phyloP scores from a whole-genome alignment of 2,888 invertebrate genomes.

The Cheilosia impressa region DNA sequence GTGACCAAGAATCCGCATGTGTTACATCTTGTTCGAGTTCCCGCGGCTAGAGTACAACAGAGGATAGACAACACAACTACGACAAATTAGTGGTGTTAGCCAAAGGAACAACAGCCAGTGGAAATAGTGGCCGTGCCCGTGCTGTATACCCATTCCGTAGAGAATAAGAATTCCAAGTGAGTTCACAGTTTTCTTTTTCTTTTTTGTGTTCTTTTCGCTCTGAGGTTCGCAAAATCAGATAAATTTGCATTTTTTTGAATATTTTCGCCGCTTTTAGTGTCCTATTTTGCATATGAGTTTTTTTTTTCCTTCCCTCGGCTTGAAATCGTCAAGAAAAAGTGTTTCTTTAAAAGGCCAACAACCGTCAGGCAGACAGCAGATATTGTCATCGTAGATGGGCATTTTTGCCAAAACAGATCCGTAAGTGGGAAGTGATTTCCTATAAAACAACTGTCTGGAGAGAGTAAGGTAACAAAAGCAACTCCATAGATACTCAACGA shows the following conservation, averaged over 20 bases:
- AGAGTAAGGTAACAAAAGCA: constrained; percentile 6
- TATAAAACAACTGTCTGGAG: constrained; percentile 41
- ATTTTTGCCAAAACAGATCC: constrained; percentile 44
- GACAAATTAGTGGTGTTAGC: constrained; percentile 37
- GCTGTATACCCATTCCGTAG: constrained; percentile 37
- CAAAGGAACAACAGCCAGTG: constrained; percentile 27
- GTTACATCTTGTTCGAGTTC: constrained; percentile 47
- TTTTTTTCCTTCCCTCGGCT: background rate
- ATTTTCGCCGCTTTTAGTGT: constrained; percentile 45
- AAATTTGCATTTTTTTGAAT: constrained; percentile 47
- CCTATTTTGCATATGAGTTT: constrained; percentile 1
- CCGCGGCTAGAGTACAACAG: constrained; percentile 3
- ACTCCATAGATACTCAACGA: background rate
- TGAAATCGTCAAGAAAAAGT: background rate
- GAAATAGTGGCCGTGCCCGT: constrained; percentile 46
- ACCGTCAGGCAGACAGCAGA: constrained; percentile 14
- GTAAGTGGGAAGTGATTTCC: constrained; percentile 59
- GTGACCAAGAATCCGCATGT: constrained; percentile 59
- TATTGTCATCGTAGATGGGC: constrained; percentile 61
- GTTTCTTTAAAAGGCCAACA: constrained; percentile 6
- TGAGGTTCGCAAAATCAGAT: constrained; percentile 35
- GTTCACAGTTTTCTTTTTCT: constrained; percentile 37
- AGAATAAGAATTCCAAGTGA: constrained; percentile 63
- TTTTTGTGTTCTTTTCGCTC: constrained; percentile 15
- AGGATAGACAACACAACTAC: constrained; percentile 17